Conservation (phyloP, 2,888 invertebrate species). For the Sisyra terminalis region DNA sequence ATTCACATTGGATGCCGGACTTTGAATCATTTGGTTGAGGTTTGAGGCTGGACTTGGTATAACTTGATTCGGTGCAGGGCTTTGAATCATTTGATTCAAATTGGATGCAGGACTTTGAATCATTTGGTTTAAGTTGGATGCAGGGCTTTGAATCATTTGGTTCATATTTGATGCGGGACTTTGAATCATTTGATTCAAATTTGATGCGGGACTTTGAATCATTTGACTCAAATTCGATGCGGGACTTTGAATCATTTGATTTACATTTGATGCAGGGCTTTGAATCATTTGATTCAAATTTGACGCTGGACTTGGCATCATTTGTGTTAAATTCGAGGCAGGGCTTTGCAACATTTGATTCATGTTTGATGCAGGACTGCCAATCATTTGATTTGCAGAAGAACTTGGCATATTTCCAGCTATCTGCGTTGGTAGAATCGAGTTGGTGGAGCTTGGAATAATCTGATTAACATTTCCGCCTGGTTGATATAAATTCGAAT, state of each 20-base stretch:
- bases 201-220: conserved; percentile 15
- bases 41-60: conserved; percentile 13
- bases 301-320: conserved; percentile 18
- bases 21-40: conserved; percentile 12
- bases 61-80: conserved; percentile 16
- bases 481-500: conserved; percentile 27
- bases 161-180: conserved; percentile 14
- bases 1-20: conserved; percentile 6
- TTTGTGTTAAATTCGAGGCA: conserved; percentile 13
- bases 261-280: conserved; percentile 15
- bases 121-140: conserved; percentile 17
- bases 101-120: conserved; percentile 16
- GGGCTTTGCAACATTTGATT: conserved; percentile 10
- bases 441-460: conserved; percentile 11
- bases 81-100: conserved; percentile 14
- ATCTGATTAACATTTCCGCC: conserved; percentile 15
- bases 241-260: conserved; percentile 19
- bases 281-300: conserved; percentile 17
- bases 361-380: conserved; percentile 6
- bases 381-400: conserved; percentile 12
- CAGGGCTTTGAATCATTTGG: conserved; percentile 13
- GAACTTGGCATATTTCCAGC: conserved; percentile 10
- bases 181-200: conserved; percentile 14
- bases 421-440: not conserved
- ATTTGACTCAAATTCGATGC: conserved; percentile 13